These are phyloP conservation scores for Pterocles burchelli DNA, from an alignment of 2,113 vertebrate species.

Conservation along the genomic window DNA sequence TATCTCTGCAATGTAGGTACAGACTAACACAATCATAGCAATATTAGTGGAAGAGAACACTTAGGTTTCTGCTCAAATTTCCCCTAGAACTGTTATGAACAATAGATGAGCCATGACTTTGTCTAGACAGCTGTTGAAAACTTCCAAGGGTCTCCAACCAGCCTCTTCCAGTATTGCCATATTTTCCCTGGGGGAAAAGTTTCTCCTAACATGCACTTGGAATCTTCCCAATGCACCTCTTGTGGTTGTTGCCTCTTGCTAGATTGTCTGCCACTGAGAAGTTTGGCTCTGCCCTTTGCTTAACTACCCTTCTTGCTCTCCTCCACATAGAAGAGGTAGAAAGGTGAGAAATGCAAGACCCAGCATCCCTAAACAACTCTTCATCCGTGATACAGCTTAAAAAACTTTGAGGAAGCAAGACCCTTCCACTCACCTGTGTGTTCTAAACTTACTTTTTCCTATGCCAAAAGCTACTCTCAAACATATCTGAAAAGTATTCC, in stretches of 20 bases:
- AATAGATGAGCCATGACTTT: neutral
- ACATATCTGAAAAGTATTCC: neutral
- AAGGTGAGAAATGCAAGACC: neutral
- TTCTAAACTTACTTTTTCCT: neutral
- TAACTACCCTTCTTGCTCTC: neutral
- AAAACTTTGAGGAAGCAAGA: neutral
- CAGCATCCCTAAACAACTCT: neutral
- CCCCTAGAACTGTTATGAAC: neutral
- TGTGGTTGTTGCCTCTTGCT: neutral
- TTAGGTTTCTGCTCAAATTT: neutral
- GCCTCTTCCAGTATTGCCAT: neutral
- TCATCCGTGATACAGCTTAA: neutral
- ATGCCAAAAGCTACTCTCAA: neutral
- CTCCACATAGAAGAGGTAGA: neutral
- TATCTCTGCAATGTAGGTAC: neutral
- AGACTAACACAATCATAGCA: neutral
- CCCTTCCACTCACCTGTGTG: neutral
- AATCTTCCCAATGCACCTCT: neutral
- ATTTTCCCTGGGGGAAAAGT: rapidly evolving
- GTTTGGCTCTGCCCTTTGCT: neutral
- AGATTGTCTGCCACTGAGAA: neutral
- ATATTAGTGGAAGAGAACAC: neutral
- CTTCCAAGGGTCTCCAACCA: neutral
- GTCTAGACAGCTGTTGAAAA: neutral
- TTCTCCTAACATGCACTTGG: neutral